A percentile compares a stretch with the other conserved stretches of the same genome.
These are phyloP conservation scores for Pteropus alecto DNA, from an alignment of 2,113 vertebrate genomes.

Conservation along the genomic window DNA sequence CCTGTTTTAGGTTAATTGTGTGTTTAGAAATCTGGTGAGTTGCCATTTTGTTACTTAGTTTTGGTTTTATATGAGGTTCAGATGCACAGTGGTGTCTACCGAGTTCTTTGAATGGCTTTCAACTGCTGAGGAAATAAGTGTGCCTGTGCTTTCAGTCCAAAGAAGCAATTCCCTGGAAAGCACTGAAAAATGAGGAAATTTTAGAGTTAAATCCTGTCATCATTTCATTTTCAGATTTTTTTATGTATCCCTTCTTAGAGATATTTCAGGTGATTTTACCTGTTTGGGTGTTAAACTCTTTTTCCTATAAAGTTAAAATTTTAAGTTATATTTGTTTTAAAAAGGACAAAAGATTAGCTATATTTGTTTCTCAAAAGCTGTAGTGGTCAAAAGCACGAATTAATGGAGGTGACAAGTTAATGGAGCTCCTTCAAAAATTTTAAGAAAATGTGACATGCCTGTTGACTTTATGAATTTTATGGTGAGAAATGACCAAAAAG, in stretches of 20 bases:
- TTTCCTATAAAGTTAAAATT: constrained; percentile 22
- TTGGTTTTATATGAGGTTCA: constrained; percentile 38
- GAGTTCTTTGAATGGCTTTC: constrained; percentile 43
- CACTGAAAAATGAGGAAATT: neutral
- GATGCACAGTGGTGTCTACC: neutral
- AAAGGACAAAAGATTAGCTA: neutral
- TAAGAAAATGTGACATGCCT: constrained; percentile 21
- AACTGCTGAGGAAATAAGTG: constrained; percentile 35
- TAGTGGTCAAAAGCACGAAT: constrained; percentile 53
- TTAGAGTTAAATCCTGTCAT: constrained; percentile 24
- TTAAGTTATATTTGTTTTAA: neutral
- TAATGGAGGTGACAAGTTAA: constrained; percentile 49
- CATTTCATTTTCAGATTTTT: constrained; percentile 37
- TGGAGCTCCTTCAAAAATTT: constrained; percentile 37
- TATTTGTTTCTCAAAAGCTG: constrained; percentile 44
- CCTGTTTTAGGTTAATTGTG: constrained; percentile 32
- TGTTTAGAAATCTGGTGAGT: constrained; percentile 29
- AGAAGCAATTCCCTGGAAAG: constrained; percentile 50
- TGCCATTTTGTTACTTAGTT: constrained; percentile 37
- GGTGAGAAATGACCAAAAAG: constrained; percentile 40
- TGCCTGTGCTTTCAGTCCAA: neutral
- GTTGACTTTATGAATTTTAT: constrained; percentile 37
- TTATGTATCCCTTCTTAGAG: neutral
- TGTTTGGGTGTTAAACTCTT: neutral
- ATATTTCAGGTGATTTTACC: neutral